These are phyloP conservation scores for Aplochiton taeniatus DNA, from an alignment of 2,797 vertebrate species.

Conservation along the genomic window DNA sequence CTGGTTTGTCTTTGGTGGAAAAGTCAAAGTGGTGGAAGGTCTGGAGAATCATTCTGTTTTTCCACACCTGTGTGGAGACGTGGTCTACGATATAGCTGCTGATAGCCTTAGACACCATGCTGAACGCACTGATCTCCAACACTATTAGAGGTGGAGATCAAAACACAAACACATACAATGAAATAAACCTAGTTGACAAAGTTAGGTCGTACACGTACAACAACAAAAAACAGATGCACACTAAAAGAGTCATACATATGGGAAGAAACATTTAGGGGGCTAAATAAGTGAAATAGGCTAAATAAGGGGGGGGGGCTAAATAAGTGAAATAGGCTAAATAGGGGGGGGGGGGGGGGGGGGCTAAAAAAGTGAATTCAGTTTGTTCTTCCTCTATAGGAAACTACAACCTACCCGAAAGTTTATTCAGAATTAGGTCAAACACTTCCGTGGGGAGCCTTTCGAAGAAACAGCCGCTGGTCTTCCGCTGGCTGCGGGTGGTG, in stretches of 20 bases:
- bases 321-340: too few species aligned
- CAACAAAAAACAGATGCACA: too few species aligned
- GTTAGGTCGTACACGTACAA: too few species aligned
- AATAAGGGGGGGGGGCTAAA: too few species aligned
- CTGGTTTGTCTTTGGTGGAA: slow-evolving; percentile 28
- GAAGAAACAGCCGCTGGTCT: slow-evolving; percentile 36
- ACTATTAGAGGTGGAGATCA: slow-evolving; percentile 63
- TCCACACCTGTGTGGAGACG: slow-evolving; percentile 80
- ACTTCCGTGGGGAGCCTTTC: slow-evolving; percentile 64
- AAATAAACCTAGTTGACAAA: too few species aligned
- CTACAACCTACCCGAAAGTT: slow-evolving; percentile 54
- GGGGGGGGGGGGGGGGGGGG: too few species aligned
- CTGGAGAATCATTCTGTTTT: slow-evolving; percentile 74
- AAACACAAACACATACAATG: too few species aligned
- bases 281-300: too few species aligned
- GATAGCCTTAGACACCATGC: slow-evolving; percentile 86
- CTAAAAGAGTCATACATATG: too few species aligned
- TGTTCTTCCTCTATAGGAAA: neutral
- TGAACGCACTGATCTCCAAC: slow-evolving; percentile 83
- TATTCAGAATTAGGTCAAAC: slow-evolving; percentile 64
- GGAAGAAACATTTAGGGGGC: too few species aligned
- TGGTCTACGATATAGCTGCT: slow-evolving; percentile 72
- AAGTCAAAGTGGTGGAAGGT: slow-evolving; percentile 72
- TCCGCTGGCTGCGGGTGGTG: slow-evolving; percentile 47
- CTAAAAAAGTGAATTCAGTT: neutral